Evolutionary conservation across 1,140 invertebrate genomes (phyloP).

Genomic region (Harlomillsia oculata): DNA sequence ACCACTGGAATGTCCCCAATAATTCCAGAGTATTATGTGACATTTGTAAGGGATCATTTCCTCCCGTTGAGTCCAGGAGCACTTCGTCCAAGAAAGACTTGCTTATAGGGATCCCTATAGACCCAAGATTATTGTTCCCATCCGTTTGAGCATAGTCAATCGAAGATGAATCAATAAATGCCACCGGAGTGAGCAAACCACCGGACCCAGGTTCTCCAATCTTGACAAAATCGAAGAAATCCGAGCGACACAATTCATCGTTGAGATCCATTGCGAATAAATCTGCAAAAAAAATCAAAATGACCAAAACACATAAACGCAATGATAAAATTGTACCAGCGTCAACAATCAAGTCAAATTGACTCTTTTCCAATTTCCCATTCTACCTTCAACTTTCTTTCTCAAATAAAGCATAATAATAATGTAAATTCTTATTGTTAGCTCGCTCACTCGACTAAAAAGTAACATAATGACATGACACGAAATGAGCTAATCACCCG

Average conservation of each 20-base stretch:
- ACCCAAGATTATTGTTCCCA: constrained; percentile 55
- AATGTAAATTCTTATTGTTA: too few relatives aligned
- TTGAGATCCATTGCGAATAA: constrained; percentile 29
- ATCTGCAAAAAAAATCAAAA: neutral
- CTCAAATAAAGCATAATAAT: too few relatives aligned
- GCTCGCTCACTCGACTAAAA: too few relatives aligned
- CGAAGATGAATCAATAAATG: constrained; percentile 26
- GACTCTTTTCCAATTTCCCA: too few relatives aligned
- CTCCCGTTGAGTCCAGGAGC: constrained; percentile 6
- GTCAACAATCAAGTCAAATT: too few relatives aligned
- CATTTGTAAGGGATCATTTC: constrained; percentile 6
- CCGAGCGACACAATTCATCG: constrained; percentile 63
- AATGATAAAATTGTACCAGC: neutral
- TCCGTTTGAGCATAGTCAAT: constrained; percentile 43
- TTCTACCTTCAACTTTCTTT: too few relatives aligned
- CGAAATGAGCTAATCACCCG: too few relatives aligned
- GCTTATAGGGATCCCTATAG: constrained; percentile 39
- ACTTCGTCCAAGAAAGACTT: constrained; percentile 35
- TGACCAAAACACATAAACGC: neutral
- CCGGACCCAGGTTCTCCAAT: constrained; percentile 10
- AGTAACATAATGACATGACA: too few relatives aligned
- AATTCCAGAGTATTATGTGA: constrained; percentile 25
- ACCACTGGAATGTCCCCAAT: constrained; percentile 30
- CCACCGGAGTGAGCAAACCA: constrained; percentile 24
- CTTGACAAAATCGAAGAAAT: constrained; percentile 76